Base-by-base conservation (phyloP, 1,140 invertebrate genomes). In the Drosophila sp. region DNA sequence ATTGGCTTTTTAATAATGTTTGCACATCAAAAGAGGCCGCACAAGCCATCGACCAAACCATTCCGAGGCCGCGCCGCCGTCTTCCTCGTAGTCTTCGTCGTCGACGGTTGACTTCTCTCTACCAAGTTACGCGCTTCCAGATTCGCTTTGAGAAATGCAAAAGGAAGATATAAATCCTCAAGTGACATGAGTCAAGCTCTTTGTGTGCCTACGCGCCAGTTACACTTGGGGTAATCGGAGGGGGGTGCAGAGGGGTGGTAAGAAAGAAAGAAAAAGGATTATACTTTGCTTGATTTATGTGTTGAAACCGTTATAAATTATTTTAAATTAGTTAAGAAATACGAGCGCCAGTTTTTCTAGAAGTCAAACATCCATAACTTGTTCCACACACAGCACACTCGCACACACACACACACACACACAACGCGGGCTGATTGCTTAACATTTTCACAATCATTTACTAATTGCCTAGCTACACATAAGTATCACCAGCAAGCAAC, bases 121-220 rank as follows among this genome's bases (percentile, higher is more conserved):
- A 75, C 82, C 67, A 71, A 74, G 83, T 77, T 87, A 76, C 80
- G 71, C 71, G 80, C 80, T 57, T 65, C 74, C 61, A 63, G 44
- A 65, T 78, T 80, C 68, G 66, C 64, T 72, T 70, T 61, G 78
- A 75, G 77, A 77, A 76, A 76, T 73, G 66, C 25, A 68, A 84
- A 89, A 89, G 84, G 84, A 89, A 89, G 84, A 84, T 85, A 89
- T 89, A 89, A 89, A 89, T 89, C 85, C 85, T 89, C 64, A 80
- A 76, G 73, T 89, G 84, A 89, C 84, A 80, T 90, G 77, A 84
- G 85, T 80, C 77, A 82, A 89, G 84, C 85, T 84, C 84, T 80
- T 78, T 80, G 76, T 75, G 55, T 60, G 60, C 47, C 55, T 65
- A 58, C 56, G 56, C 32, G 30, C 44, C 44, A 50, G 44, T 50